Evolutionary conservation across 2,113 vertebrate species (phyloP), one percentile per base, ranked within the genome.

Genomic region (Corydoras maculifer): DNA sequence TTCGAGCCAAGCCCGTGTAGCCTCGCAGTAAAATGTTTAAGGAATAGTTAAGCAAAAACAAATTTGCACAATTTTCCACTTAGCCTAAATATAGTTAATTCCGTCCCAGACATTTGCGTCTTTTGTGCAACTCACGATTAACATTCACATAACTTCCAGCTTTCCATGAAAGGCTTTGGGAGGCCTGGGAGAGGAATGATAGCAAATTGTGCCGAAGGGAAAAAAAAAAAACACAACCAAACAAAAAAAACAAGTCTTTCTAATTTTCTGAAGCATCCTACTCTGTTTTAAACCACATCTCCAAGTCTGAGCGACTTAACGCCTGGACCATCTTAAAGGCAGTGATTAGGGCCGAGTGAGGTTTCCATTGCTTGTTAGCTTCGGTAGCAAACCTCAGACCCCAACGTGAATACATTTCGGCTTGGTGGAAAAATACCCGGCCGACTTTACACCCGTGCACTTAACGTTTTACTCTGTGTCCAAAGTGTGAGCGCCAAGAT

Each of bases 401-500:
- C 35, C 7, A 2, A 43, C 35, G 7, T 43, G 35, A 43, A 43
- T 43, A 43, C 35, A 43, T 43, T 43, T 43, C 35, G 35, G 35
- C 35, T 43, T 2, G 7, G 35, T 43, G 35, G 35, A 43, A 43
- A 43, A 43, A 43, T 43, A 43, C 35, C 35, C 35, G 35, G 4
- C 1, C 7, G 35, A 8, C 35, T 43, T 43, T 43, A 43, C 35
- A 43, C 35, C 35, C 35, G 7, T 43, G 35, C 7, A 0, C 7
- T 43, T 43, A 43, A 43, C 35, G 7, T 8, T 43, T 43, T 43
- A 8, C 32, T 70, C 72, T 79, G 62, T 70, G 65, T 84, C 75
- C 70, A 43, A 82, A 99, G 96, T 15, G 93, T 95, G 72, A 98
- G 91, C 72, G 95, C 95, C 9, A 99, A 98, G 84, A 99, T 98